phyloP scores from a whole-genome alignment of 2,888 invertebrate genomes.

The Coronaproctus castanopsis region DNA sequence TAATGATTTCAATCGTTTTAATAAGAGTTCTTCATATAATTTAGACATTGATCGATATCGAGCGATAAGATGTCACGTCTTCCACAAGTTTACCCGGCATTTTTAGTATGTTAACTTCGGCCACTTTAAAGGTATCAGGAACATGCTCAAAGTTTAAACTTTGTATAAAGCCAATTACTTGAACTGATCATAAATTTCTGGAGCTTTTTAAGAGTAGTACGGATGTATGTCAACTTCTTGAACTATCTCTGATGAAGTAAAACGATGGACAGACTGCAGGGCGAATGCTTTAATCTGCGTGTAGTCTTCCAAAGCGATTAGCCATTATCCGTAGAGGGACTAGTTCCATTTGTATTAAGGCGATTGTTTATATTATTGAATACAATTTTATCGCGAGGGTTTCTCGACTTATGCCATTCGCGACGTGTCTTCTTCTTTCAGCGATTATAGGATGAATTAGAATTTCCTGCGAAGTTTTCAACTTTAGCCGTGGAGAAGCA shows the following conservation, averaged over 20 bases:
- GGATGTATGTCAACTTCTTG: background rate
- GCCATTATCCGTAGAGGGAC: background rate
- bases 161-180: background rate
- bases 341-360: background rate
- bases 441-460: background rate
- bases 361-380: background rate
- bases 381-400: background rate
- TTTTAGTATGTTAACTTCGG: background rate
- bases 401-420: too few species aligned
- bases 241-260: background rate
- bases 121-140: background rate
- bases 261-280: background rate
- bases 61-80: background rate
- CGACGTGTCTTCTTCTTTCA: background rate
- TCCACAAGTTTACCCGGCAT: background rate
- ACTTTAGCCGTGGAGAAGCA: background rate
- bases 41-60: background rate
- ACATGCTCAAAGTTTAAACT: background rate
- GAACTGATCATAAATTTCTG: background rate
- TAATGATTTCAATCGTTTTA: background rate
- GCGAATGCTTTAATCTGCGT: background rate
- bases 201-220: background rate
- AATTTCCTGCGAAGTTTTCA: background rate
- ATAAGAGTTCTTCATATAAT: background rate
- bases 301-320: background rate